phyloP scores from a whole-genome alignment of 1,140 invertebrate species.

The Procambarus virginalis region DNA sequence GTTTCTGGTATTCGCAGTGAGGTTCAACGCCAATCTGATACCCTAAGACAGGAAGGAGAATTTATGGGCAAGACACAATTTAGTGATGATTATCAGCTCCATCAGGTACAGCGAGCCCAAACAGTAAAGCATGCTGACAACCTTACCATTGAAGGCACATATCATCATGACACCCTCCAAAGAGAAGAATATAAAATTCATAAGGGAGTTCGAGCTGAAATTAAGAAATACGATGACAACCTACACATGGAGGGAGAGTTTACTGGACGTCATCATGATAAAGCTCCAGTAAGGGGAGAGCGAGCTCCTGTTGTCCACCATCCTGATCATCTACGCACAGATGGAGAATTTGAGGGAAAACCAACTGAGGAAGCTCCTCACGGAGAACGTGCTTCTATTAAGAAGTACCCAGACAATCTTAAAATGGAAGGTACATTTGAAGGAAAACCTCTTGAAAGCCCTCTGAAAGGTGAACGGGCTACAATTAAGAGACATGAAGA shows the following conservation, averaged over 20 bases:
- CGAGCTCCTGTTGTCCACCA: slow-evolving; percentile 29
- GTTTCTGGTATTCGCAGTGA: slow-evolving; percentile 50
- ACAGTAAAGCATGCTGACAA: slow-evolving; percentile 75
- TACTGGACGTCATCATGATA: background rate
- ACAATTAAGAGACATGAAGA: slow-evolving; percentile 26
- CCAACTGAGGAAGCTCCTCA: slow-evolving; percentile 21
- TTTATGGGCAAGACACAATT: slow-evolving; percentile 57
- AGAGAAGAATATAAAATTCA: slow-evolving; percentile 70
- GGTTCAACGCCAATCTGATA: slow-evolving; percentile 75
- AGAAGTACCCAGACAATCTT: slow-evolving; percentile 31
- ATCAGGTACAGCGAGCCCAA: slow-evolving; percentile 50
- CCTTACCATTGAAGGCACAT: slow-evolving; percentile 79
- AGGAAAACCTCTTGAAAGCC: background rate
- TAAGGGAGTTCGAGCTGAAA: slow-evolving; percentile 63
- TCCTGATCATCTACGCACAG: slow-evolving; percentile 26
- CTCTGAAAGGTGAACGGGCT: slow-evolving; percentile 20
- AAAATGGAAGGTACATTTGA: slow-evolving; percentile 30
- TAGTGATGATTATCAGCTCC: slow-evolving; percentile 53
- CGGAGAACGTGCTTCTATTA: slow-evolving; percentile 25
- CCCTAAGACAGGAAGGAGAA: slow-evolving; percentile 79
- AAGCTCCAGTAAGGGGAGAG: background rate
- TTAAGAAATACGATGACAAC: slow-evolving; percentile 37
- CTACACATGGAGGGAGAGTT: slow-evolving; percentile 33
- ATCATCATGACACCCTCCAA: slow-evolving; percentile 73
- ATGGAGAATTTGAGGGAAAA: slow-evolving; percentile 24